These are phyloP conservation scores for Lethenteron reissneri DNA, from an alignment of 2,113 vertebrate species.

Conservation along the genomic window DNA sequence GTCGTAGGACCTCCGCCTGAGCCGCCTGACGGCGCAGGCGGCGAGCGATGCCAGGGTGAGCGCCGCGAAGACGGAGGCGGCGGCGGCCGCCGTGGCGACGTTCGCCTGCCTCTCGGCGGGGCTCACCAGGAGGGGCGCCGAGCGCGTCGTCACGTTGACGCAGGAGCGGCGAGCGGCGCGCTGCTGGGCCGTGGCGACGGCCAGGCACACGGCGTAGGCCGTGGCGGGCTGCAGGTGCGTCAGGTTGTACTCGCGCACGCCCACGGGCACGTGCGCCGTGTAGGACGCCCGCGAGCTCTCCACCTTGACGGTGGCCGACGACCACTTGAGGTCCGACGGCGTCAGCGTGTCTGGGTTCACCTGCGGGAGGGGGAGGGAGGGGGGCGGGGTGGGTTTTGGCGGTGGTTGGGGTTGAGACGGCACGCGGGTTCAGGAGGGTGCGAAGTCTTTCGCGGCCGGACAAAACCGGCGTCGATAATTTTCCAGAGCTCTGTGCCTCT, in stretches of 20 bases:
- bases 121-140: slow-evolving; percentile 27
- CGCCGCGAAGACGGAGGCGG: slow-evolving; percentile 37
- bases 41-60: slow-evolving; percentile 33
- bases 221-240: slow-evolving; percentile 40
- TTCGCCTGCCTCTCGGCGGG: slow-evolving; percentile 24
- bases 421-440: no score
- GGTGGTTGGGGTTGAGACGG: no score
- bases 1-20: slow-evolving; percentile 28
- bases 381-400: no score
- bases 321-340: slow-evolving; percentile 17
- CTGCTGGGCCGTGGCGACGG: slow-evolving; percentile 18
- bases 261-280: slow-evolving; percentile 32
- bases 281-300: slow-evolving; percentile 43
- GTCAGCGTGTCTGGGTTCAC: no score
- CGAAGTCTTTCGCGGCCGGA: no score
- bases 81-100: slow-evolving; percentile 31
- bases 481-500: no score
- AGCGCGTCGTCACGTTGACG: slow-evolving; percentile 37
- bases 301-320: slow-evolving; percentile 36
- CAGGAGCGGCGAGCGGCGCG: slow-evolving; percentile 28
- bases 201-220: slow-evolving; percentile 33
- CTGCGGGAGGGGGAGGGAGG: no score
- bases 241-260: slow-evolving; percentile 41
- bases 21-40: slow-evolving; percentile 29
- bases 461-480: no score